phyloP scores from a whole-genome alignment of 1,140 invertebrate genomes.

The Dysdera silvatica region DNA sequence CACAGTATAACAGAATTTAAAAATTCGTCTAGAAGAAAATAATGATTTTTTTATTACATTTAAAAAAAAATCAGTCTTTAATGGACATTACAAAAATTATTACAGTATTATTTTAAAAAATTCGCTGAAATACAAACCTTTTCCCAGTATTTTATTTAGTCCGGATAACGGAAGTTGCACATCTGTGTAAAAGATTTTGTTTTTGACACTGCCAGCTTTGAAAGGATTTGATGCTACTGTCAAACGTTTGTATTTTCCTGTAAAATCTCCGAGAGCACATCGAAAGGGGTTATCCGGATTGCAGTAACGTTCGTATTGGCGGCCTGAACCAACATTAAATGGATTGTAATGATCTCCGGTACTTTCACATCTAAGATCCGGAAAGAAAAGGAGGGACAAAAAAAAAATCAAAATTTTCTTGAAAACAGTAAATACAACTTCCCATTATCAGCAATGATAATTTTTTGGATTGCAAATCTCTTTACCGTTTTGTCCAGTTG shows the following conservation, averaged over 20 bases:
- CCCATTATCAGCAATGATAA: too few species aligned
- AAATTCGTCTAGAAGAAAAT: too few species aligned
- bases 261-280: conserved; percentile 51
- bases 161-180: conserved; percentile 67
- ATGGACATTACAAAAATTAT: not conserved
- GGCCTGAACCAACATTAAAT: conserved; percentile 52
- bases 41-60: too few species aligned
- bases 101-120: not conserved
- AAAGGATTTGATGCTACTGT: conserved; percentile 27
- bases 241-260: conserved; percentile 51
- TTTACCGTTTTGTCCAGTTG: conserved; percentile 74
- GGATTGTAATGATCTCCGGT: conserved; percentile 73
- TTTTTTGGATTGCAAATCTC: too few species aligned
- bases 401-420: too few species aligned
- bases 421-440: too few species aligned
- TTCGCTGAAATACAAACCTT: too few species aligned
- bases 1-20: too few species aligned
- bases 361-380: conserved; percentile 60
- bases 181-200: conserved; percentile 41
- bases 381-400: too few species aligned
- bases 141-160: conserved; percentile 52
- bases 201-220: not conserved
- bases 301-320: conserved; percentile 39
- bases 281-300: conserved; percentile 40
- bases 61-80: too few species aligned